phyloP scores from a whole-genome alignment of 2,797 vertebrate genomes.

The Acrocephalus scirpaceus region DNA sequence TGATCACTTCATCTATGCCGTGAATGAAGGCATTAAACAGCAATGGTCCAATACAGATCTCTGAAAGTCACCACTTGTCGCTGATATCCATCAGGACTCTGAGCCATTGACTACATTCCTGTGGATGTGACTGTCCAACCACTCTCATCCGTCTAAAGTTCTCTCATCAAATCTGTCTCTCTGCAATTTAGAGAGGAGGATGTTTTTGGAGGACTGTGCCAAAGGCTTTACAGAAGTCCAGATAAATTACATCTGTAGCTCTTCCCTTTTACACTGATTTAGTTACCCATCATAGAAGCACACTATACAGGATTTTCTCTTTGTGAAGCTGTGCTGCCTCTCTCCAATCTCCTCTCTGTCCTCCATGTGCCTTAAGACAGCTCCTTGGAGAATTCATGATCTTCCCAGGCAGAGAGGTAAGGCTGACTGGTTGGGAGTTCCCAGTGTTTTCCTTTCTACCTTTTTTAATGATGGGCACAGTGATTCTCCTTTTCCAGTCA shows the following conservation, averaged over 20 bases:
- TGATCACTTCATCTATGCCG: fast-evolving
- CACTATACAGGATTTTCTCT: background rate
- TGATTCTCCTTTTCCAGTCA: background rate
- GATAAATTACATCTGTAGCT: background rate
- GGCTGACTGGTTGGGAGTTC: background rate
- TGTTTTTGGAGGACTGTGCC: background rate
- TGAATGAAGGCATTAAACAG: background rate
- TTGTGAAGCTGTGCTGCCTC: background rate
- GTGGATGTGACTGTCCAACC: fast-evolving
- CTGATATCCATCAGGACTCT: background rate
- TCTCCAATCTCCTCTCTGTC: background rate
- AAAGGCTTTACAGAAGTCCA: background rate
- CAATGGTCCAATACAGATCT: background rate
- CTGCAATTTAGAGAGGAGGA: background rate
- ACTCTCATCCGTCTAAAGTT: background rate
- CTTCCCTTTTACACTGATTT: background rate
- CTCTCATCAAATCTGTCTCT: background rate
- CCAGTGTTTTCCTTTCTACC: background rate
- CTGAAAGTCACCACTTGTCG: background rate
- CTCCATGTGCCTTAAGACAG: background rate
- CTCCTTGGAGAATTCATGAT: background rate
- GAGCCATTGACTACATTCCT: background rate
- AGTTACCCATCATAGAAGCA: background rate
- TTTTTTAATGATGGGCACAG: background rate
- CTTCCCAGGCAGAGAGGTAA: background rate